These are phyloP conservation scores for Loris lydekkerianus DNA, from an alignment of 2,797 vertebrate genomes.

Conservation along the genomic window DNA sequence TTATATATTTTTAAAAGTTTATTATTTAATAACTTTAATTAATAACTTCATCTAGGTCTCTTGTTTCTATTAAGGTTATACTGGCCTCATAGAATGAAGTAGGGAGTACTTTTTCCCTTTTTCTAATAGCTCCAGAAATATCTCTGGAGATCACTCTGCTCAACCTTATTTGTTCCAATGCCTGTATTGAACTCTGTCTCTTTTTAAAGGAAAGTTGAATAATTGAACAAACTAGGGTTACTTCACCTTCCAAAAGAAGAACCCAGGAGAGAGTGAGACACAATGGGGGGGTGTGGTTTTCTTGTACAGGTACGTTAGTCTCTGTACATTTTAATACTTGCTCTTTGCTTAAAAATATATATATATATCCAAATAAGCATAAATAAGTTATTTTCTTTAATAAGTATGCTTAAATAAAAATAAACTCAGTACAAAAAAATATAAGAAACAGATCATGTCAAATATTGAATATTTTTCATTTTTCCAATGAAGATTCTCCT, in stretches of 20 bases:
- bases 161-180: background rate
- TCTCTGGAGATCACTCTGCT: background rate
- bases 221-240: background rate
- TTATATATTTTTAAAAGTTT: too few species aligned
- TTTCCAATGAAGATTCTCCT: background rate
- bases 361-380: background rate
- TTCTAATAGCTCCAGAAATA: background rate
- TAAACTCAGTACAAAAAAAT: background rate
- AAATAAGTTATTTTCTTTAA: conserved; percentile 7
- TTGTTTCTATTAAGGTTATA: background rate
- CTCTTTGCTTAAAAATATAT: background rate
- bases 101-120: background rate
- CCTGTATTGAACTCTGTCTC: background rate
- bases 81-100: background rate
- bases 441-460: background rate
- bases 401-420: background rate
- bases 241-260: background rate
- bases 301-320: background rate
- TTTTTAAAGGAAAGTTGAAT: background rate
- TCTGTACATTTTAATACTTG: background rate
- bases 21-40: too few species aligned
- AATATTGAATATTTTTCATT: conserved; percentile 41
- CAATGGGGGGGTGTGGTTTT: fast-evolving
- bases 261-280: background rate
- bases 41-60: background rate